Evolutionary conservation across 1,140 invertebrate species (phyloP), one percentile per base, ranked within the genome.

Genomic region (Hyles vespertilio): DNA sequence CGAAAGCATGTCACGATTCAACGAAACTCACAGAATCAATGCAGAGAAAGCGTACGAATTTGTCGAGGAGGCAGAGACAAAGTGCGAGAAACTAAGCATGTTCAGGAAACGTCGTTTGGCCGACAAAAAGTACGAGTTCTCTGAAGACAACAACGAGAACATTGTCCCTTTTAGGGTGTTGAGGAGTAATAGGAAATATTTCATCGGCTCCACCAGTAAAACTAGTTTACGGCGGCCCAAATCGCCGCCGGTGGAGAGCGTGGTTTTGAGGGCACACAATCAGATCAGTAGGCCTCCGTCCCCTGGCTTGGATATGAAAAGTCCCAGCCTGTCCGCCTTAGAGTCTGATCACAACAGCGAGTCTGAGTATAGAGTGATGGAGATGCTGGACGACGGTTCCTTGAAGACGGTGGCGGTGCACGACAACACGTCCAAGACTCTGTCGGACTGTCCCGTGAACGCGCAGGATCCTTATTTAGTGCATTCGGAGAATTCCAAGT

Each of bases 91-190:
- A 75, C 91, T 96, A 3, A 95, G 94, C 65, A 93, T 93, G 49
- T 95, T 95, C 78, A 91, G 95, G 4, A 95, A 95, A 75, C 91
- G 95, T 51, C 91, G 95, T 3, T 81, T 97, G 36, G 96, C 96
- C 0, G 96, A 98, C 72, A 97, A 97, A 80, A 97, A 97, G 75
- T 98, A 98, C 75, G 96, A 97, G 77, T 96, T 97, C 70, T 95
- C 94, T 3, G 95, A 96, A 58, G 95, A 96, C 69, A 95, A 96
- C 76, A 93, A 93, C 5, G 95, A 96, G 78, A 96, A 96, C 81
- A 95, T 96, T 59, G 93, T 95, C 66, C 94, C 94, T 47, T 95
- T 95, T 77, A 94, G 89, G 62, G 88, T 90, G 9, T 74, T 89
- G 62, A 81, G 89, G 58, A 90, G 87, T 67, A 90, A 90, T 74